Percentiles rank a stretch among this genome's conserved stretches.
Evolutionary conservation across 2,888 invertebrate genomes (phyloP).

Genomic region (Nomada fabriciana): DNA sequence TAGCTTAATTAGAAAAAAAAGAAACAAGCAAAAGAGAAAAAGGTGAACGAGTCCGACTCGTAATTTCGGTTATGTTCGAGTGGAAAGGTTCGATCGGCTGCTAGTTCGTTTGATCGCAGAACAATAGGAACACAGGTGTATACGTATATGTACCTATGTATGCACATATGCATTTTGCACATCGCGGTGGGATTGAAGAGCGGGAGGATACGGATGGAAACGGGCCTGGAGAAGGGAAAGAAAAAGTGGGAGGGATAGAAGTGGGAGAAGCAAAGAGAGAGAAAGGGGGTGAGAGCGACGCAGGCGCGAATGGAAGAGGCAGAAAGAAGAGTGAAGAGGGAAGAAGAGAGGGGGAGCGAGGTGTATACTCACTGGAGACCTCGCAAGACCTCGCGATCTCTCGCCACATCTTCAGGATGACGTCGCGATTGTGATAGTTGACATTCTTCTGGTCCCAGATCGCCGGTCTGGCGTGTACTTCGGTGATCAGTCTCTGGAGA

Average conservation of each 20-base stretch:
- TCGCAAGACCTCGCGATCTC: slow-evolving; percentile 78
- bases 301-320: slow-evolving; percentile 16
- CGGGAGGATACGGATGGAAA: not conserved
- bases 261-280: not conserved
- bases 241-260: not conserved
- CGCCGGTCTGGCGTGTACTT: slow-evolving; percentile 77
- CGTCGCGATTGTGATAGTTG: slow-evolving; percentile 78
- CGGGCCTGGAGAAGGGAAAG: slow-evolving; percentile 2
- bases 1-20: too few relatives aligned
- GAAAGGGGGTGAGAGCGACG: not conserved
- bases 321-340: not conserved
- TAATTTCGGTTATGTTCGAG: too few relatives aligned
- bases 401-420: slow-evolving; percentile 77
- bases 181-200: not conserved
- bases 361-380: slow-evolving; percentile 76
- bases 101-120: not conserved
- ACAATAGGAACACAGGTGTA: not conserved
- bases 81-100: too few relatives aligned
- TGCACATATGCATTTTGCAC: not conserved
- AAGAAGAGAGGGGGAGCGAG: slow-evolving; percentile 37
- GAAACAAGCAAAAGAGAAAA: too few relatives aligned
- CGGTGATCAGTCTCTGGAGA: slow-evolving; percentile 76
- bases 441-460: slow-evolving; percentile 79
- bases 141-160: not conserved
- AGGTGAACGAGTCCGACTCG: too few relatives aligned